Evolutionary conservation across 2,797 vertebrate species (phyloP), one percentile per base, ranked within the genome.

Genomic region (Malurus splendens): DNA sequence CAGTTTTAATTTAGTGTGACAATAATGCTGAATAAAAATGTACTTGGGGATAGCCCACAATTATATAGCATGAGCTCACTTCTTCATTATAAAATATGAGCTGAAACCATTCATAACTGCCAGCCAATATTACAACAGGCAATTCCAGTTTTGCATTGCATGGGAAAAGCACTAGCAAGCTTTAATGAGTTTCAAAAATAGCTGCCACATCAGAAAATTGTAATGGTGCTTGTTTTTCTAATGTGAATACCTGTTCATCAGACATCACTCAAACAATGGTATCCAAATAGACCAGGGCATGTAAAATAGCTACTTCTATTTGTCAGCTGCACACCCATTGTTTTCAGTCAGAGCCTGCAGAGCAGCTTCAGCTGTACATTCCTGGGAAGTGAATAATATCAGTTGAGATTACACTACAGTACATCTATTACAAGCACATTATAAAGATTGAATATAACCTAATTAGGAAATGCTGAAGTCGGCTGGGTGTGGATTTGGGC

Each of bases 331-430:
- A 88, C 90, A 85, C 87, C 81, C 94, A 97, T 96, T 97, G 97
- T 97, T 96, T 96, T 95, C 93, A 91, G 83, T 81, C 65, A 76
- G 92, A 96, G 94, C 89, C 84, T 78, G 88, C 93, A 93, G 91
- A 96, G 94, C 94, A 91, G 95, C 93, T 95, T 95, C 56, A 89
- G 90, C 96, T 94, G 89, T 96, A 96, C 97, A 97, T 97, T 97
- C 97, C 96, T 97, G 94, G 95, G 96, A 95, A 95, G 73, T 97
- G 97, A 97, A 97, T 97, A 97, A 98, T 96, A 97, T 96, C 95
- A 90, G 95, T 92, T 86, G 94, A 96, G 97, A 98, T 97, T 97
- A 97, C 61, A 32, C 95, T 97, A 83, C 95, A 96, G 95, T 94
- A 93, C 95, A 95, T 96, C 96, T 96, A 96, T 97, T 96, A 97